Evolutionary conservation across 1,140 invertebrate species (phyloP).

Genomic region (Drosophila baimaii): DNA sequence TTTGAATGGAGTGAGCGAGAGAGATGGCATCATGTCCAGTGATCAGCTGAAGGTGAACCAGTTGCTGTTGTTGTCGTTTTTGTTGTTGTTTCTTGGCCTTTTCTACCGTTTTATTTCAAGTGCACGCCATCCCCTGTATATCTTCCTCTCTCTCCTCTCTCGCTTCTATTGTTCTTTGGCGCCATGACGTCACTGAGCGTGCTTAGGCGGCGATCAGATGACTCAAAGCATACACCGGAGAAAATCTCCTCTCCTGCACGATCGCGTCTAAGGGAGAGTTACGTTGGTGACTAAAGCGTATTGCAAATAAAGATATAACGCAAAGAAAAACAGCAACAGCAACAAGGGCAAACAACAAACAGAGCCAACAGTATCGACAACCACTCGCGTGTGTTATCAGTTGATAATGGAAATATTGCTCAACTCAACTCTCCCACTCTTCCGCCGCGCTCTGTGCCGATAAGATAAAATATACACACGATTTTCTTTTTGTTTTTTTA

Average conservation of each 20-base stretch:
- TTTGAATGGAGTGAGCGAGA: slow-evolving; percentile 32
- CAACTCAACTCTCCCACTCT: slow-evolving; percentile 25
- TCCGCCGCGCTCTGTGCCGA: slow-evolving; percentile 4
- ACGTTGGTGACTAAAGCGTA: slow-evolving; percentile 22
- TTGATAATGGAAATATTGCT: slow-evolving; percentile 41
- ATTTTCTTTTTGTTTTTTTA: slow-evolving; percentile 9
- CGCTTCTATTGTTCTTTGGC: slow-evolving; percentile 12
- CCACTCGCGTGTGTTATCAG: slow-evolving; percentile 20
- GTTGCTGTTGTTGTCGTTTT: slow-evolving; percentile 19
- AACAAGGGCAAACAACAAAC: slow-evolving; percentile 43
- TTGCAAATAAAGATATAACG: slow-evolving; percentile 3
- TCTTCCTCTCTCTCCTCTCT: neutral
- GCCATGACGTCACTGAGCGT: slow-evolving; percentile 28
- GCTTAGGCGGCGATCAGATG: slow-evolving; percentile 24
- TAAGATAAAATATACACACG: slow-evolving; percentile 36
- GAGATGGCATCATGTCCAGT: slow-evolving; percentile 17
- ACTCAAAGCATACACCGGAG: slow-evolving; percentile 25
- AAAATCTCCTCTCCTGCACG: neutral
- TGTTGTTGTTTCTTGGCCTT: slow-evolving; percentile 12
- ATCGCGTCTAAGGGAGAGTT: neutral
- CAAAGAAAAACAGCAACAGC: neutral
- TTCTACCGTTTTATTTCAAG: slow-evolving; percentile 41
- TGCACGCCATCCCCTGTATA: slow-evolving; percentile 22
- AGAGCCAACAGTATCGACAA: slow-evolving; percentile 16
- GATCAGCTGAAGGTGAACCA: slow-evolving; percentile 56